Evolutionary conservation across 23 tunicate species (phyloP).

Genomic region (Diplosoma virens): DNA sequence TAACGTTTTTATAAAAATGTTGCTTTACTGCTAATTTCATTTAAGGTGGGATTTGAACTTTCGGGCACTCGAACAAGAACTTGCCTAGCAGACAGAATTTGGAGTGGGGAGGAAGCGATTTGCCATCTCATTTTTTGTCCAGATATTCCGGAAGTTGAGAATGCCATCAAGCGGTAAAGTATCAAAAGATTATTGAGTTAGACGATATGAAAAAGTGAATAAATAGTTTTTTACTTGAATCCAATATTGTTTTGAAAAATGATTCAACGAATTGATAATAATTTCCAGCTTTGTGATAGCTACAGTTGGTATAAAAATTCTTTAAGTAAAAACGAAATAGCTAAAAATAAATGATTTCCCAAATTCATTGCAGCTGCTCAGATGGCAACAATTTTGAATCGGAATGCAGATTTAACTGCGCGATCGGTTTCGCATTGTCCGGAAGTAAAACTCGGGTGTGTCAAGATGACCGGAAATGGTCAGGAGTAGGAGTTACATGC

Average conservation of each 20-base stretch:
- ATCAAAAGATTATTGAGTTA: neutral
- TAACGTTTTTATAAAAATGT: too few species aligned
- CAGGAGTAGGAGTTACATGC: conserved; percentile 55
- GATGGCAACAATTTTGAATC: conserved; percentile 46
- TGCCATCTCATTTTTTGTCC: conserved; percentile 73
- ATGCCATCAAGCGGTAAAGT: conserved; percentile 66
- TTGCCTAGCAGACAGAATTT: conserved; percentile 55
- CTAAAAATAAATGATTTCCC: neutral
- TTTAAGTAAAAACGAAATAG: neutral
- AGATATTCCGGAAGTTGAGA: conserved; percentile 41
- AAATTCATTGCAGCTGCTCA: conserved; percentile 45
- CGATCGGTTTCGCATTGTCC: conserved; percentile 57
- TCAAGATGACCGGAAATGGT: conserved; percentile 73
- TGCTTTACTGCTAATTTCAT: too few species aligned
- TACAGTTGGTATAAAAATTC: too few species aligned
- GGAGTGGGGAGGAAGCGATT: conserved; percentile 61
- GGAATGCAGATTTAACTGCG: conserved; percentile 52
- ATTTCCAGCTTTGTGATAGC: too few species aligned
- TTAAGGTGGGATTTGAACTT: conserved; percentile 74
- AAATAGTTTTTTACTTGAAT: neutral
- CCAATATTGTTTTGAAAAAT: neutral
- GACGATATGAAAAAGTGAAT: neutral
- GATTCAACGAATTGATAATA: neutral
- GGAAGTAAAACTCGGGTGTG: conserved; percentile 67
- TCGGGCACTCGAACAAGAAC: conserved; percentile 58